Base-by-base conservation (phyloP, 1,140 invertebrate genomes). In the Spodoptera litura region DNA sequence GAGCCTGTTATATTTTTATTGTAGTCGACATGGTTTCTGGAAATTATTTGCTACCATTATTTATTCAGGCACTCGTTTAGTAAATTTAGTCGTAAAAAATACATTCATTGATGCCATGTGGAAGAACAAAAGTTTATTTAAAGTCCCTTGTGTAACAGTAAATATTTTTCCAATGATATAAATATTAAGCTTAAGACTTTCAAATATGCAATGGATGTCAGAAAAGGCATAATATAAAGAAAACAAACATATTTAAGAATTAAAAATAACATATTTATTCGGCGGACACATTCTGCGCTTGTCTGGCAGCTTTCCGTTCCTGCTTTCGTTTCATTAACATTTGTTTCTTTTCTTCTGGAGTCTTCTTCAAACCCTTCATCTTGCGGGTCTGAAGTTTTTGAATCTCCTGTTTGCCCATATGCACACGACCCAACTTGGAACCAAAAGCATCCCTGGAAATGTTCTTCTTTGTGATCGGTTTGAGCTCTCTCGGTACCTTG, bases 391-490 rank as follows among this genome's bases (percentile, higher is more conserved):
- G 98, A 81, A 99, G 95, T 83, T 96, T 97, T 27, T 96, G 95
- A 13, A 99, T 96, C 88, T 99, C 97, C 89, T 99, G 99, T 91
- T 96, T 96, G 68, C 97, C 97, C 95, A 99, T 96, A 93, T 99
- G 99, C 76, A 99, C 96, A 74, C 98, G 96, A 68, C 98, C 99
- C 87, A 98, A 95, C 86, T 97, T 98, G 8, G 97, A 97, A 78
- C 99, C 99, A 91, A 99, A 97, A 10, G 95, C 96, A 95, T 99
- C 98, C 55, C 95, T 96, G 0, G 96, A 96, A 64, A 99, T 96
- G 94, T 99, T 99, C 95, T 99, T 99, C 92, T 97, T 98, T 85
- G 97, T 97, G 81, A 97, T 97, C 0, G 96, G 94, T 95, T 97
- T 98, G 0, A 98, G 93, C 93, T 97, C 96, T 87, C 97, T 98